Conservation (phyloP, 1,140 invertebrate species). For the Caenorhabditis remanei region DNA sequence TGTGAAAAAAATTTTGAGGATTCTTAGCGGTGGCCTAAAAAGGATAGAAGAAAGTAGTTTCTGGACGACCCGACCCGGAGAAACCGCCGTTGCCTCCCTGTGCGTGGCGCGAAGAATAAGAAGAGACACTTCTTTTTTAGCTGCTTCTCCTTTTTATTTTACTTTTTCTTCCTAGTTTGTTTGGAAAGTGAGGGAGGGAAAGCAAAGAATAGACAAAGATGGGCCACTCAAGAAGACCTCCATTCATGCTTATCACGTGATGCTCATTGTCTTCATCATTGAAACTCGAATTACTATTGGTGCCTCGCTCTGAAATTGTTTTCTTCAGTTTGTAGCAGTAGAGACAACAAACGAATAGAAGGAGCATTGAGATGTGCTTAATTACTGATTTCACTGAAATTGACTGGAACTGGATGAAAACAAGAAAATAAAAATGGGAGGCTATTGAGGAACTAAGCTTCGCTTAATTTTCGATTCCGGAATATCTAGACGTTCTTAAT, state of each 20-base stretch:
- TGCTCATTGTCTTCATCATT: neutral
- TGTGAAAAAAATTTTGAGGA: constrained; percentile 45
- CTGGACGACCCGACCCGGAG: constrained; percentile 18
- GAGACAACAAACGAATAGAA: neutral
- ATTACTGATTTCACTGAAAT: constrained; percentile 32
- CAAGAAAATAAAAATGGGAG: neutral
- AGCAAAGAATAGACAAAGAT: constrained; percentile 19
- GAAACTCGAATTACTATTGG: constrained; percentile 8
- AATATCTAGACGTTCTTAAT: neutral
- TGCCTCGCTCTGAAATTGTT: constrained; percentile 9
- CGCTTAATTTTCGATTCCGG: neutral
- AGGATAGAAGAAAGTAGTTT: constrained; percentile 52
- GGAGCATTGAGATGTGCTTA: constrained; percentile 1
- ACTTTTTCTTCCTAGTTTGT: constrained; percentile 28
- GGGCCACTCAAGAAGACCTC: constrained; percentile 42
- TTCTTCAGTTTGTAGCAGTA: neutral
- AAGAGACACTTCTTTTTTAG: constrained; percentile 48
- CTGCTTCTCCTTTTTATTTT: constrained; percentile 4
- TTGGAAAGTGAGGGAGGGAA: constrained; percentile 45
- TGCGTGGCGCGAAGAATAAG: constrained; percentile 14
- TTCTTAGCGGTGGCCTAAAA: constrained; percentile 50
- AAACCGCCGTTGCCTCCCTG: neutral
- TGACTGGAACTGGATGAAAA: neutral
- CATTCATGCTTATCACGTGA: constrained; percentile 31
- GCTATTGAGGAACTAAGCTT: constrained; percentile 1